Conservation (phyloP, 2,888 invertebrate species). For the Tipula confusa region DNA sequence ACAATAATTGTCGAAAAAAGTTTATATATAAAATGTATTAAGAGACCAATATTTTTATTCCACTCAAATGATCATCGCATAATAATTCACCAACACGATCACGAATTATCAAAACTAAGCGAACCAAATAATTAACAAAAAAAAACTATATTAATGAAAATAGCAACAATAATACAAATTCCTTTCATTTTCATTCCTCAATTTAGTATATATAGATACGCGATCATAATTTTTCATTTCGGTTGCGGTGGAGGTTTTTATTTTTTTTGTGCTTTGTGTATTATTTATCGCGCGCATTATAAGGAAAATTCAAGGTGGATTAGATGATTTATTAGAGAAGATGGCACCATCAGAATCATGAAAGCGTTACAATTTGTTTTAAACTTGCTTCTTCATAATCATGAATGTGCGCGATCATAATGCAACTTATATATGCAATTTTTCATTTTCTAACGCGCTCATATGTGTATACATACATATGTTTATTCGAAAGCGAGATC, state of each 20-base stretch:
- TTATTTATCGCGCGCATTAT: neutral
- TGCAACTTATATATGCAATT: neutral
- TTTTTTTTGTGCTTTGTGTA: neutral
- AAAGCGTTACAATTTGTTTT: neutral
- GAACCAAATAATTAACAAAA: constrained; percentile 3
- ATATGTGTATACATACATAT: neutral
- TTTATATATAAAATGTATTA: too few relatives aligned
- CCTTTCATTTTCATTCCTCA: constrained; percentile 25
- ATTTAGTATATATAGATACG: neutral
- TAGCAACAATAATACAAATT: neutral
- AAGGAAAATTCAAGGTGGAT: constrained; percentile 20
- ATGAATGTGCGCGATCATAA: neutral
- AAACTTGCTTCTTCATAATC: neutral
- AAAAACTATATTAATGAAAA: too few relatives aligned
- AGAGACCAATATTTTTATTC: neutral
- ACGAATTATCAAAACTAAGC: neutral
- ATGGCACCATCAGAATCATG: neutral
- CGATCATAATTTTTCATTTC: neutral
- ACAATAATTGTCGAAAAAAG: too few relatives aligned
- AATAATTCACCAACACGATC: neutral
- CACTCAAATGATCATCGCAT: neutral
- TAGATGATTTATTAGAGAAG: constrained; percentile 16
- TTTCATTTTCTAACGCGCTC: neutral
- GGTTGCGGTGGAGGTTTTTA: neutral
- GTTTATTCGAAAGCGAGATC: neutral